Base-by-base conservation (phyloP, 2,888 invertebrate genomes). In the Agrochola litura region DNA sequence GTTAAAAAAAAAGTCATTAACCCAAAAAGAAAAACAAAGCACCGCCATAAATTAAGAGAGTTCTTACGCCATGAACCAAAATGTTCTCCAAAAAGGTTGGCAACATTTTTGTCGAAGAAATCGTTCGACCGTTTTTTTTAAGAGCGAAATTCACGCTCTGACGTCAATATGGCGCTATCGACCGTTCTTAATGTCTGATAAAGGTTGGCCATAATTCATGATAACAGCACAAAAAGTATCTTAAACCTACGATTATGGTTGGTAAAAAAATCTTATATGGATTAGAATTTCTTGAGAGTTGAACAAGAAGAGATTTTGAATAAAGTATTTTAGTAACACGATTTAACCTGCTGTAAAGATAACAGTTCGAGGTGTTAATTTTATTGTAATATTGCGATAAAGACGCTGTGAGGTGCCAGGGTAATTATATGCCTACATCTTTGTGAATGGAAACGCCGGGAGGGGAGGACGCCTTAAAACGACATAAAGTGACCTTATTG, bases 161-260 rank as follows among this genome's bases (percentile, higher is more conserved):
- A 65, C 12, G 67, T 60, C 76, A 78, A 83, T 66, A 74, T 58
- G 67, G 66, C 43, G 46, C 49, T 60, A 74, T 76, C 52, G 76
- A 69, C 43, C 68, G 61, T 61, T 63, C 49, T 78, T 77, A 86
- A 75, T 61, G 52, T 41, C 77, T 64, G 79, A 79, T 86, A 77
- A 81, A 78, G 60, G 61, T 19, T 63, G 43, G 30, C 70, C 61
- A 88, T 88, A 79, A 88, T 66, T 88, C 79, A 82, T 64, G 79
- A 78, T 84, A 75, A 82, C 71, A 54, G 65, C 63, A 71, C 68
- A 77, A 79, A 81, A 79, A 61, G 73, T 75, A 63, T 67, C 60
- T 70, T 16, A 76, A 46, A 71, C 49, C n/a, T 52, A 25, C 70
- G 52, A 76, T 77, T 65, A 73, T 68, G 43, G 41, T 73, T 68